Percentiles rank a stretch among this genome's conserved stretches.
Evolutionary conservation across 1,140 invertebrate genomes (phyloP).

Genomic region (Phenacoccus solenopsis): DNA sequence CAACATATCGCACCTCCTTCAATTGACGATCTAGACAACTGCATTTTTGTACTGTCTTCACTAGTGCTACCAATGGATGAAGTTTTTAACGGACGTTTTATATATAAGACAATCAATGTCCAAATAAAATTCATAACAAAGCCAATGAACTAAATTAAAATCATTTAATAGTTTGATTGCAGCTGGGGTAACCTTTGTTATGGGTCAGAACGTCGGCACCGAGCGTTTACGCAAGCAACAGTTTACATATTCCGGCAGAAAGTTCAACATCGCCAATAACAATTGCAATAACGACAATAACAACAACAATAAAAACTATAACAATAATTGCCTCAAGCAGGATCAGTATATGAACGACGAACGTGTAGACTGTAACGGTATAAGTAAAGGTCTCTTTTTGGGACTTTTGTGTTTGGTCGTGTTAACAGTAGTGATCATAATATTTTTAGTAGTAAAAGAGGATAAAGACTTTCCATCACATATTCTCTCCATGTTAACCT

Average conservation of each 20-base stretch:
- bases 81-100: no score
- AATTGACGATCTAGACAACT: no score
- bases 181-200: conserved; percentile 46
- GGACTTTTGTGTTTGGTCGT: conserved; percentile 46
- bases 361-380: conserved; percentile 40
- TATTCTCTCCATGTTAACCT: conserved; percentile 37
- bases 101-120: no score
- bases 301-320: conserved; percentile 19
- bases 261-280: conserved; percentile 27
- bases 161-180: conserved; percentile 49
- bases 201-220: conserved; percentile 44
- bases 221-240: conserved; percentile 26
- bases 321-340: conserved; percentile 19
- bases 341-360: conserved; percentile 14
- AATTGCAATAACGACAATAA: conserved; percentile 22
- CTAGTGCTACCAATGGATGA: no score
- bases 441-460: conserved; percentile 48
- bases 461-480: conserved; percentile 39
- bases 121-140: no score
- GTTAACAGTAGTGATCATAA: conserved; percentile 47
- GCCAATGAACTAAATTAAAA: no score
- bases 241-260: conserved; percentile 27
- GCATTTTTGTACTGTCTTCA: no score
- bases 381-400: conserved; percentile 47
- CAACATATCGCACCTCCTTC: no score